Conservation (phyloP, 2,888 invertebrate species). For the Brachycybe producta region DNA sequence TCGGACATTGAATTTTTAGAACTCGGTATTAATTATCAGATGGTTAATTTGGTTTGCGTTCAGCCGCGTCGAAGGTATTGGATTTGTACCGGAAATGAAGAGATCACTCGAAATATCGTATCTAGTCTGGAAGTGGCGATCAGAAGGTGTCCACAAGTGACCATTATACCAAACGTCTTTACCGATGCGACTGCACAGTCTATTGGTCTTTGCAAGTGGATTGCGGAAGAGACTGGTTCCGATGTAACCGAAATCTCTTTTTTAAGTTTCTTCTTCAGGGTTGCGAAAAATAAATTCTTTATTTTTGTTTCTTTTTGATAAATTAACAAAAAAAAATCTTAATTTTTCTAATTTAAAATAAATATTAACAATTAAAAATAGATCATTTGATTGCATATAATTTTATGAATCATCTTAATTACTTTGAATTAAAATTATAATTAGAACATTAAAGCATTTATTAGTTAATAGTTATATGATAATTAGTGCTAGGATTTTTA, state of each 20-base stretch:
- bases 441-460: too few relatives aligned
- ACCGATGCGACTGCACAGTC: conserved; percentile 30
- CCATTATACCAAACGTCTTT: conserved; percentile 28
- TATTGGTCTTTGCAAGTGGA: conserved; percentile 31
- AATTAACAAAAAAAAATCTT: too few relatives aligned
- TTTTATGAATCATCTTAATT: too few relatives aligned
- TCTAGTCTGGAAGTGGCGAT: conserved; percentile 25
- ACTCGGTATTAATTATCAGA: conserved; percentile 32
- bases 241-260: conserved; percentile 21
- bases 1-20: conserved; percentile 32
- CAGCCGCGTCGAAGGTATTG: conserved; percentile 30
- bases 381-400: too few relatives aligned
- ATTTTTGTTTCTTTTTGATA: not conserved
- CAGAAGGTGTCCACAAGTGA: conserved; percentile 24
- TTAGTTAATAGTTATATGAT: too few relatives aligned
- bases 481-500: too few relatives aligned
- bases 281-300: not conserved
- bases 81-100: conserved; percentile 32
- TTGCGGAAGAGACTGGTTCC: conserved; percentile 27
- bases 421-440: too few relatives aligned
- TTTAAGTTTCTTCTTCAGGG: not conserved
- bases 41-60: conserved; percentile 31
- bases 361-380: too few relatives aligned
- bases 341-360: too few relatives aligned
- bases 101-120: conserved; percentile 27